Conservation (phyloP, 2,797 vertebrate genomes). For the Craterocephalus amniculus region DNA sequence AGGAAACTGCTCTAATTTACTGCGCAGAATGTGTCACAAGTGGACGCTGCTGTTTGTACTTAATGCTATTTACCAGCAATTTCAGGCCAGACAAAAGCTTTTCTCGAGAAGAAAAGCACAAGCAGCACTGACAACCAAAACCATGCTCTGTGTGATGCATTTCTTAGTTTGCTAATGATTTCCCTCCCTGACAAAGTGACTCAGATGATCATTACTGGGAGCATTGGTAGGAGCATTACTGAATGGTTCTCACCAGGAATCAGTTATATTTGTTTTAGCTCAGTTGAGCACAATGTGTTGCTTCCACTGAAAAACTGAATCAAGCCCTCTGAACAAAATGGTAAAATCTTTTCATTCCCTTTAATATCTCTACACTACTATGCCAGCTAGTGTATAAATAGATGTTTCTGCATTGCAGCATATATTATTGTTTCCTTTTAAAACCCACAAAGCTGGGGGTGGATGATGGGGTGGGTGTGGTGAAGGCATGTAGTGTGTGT, state of each 20-base stretch:
- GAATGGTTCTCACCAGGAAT: constrained; percentile 48
- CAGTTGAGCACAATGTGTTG: constrained; percentile 4
- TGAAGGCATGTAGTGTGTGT: too few relatives aligned
- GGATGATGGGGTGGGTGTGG: not conserved
- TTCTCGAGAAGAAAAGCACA: constrained; percentile 24
- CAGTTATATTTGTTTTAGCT: constrained; percentile 44
- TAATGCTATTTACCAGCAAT: constrained; percentile 38
- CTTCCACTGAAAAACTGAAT: not conserved
- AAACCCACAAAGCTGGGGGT: not conserved
- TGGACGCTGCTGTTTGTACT: constrained; percentile 17
- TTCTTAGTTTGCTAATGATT: constrained; percentile 45
- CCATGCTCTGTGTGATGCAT: constrained; percentile 19
- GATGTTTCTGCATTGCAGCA: not conserved
- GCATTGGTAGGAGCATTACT: too few relatives aligned
- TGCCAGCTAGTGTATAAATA: not conserved
- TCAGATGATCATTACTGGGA: constrained; percentile 36
- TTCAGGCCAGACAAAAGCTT: constrained; percentile 7
- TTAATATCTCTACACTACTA: not conserved
- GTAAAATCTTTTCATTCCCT: not conserved
- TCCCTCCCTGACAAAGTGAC: constrained; percentile 47
- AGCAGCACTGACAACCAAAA: constrained; percentile 17
- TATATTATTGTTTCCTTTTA: not conserved
- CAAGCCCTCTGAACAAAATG: not conserved
- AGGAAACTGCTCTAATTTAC: constrained; percentile 41
- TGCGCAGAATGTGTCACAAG: constrained; percentile 30